phyloP scores from a whole-genome alignment of 2,888 invertebrate genomes.

The Sphaerophoria taeniata region DNA sequence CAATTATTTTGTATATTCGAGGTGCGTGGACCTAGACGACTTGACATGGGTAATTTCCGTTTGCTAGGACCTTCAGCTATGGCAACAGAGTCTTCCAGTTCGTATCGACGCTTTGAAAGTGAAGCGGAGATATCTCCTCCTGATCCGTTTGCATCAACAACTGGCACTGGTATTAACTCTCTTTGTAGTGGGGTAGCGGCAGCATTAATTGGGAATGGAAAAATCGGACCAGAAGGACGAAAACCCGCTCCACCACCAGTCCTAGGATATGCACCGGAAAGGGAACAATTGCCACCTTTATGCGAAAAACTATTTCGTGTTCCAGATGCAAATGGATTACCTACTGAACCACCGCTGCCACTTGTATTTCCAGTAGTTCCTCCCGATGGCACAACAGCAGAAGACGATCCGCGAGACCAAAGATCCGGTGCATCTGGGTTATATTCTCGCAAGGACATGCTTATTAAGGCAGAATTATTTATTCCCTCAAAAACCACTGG shows the following conservation, averaged over 20 bases:
- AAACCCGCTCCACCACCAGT: slow-evolving; percentile 78
- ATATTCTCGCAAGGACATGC: slow-evolving; percentile 85
- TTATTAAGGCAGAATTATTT: slow-evolving; percentile 82
- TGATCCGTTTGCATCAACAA: slow-evolving; percentile 83
- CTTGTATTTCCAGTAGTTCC: slow-evolving; percentile 62
- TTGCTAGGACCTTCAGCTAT: slow-evolving; percentile 84
- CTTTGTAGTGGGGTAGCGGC: slow-evolving; percentile 84
- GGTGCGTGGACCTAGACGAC: slow-evolving; percentile 87
- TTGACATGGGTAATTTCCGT: slow-evolving; percentile 89
- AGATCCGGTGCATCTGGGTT: slow-evolving; percentile 93
- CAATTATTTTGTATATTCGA: slow-evolving; percentile 86
- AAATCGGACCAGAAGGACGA: slow-evolving; percentile 79
- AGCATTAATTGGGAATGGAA: slow-evolving; percentile 81
- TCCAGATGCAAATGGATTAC: slow-evolving; percentile 80
- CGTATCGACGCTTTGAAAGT: slow-evolving; percentile 80
- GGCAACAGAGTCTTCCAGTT: slow-evolving; percentile 82
- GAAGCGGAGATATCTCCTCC: slow-evolving; percentile 79
- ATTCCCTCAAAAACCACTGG: slow-evolving; percentile 97
- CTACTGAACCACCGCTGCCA: slow-evolving; percentile 76
- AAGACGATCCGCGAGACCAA: slow-evolving; percentile 82
- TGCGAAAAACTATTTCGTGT: slow-evolving; percentile 78
- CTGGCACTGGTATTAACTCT: slow-evolving; percentile 91
- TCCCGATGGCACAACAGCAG: slow-evolving; percentile 75
- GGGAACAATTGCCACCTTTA: slow-evolving; percentile 76
- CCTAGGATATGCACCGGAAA: slow-evolving; percentile 60